Base-by-base conservation (phyloP, 2,888 invertebrate genomes). In the Lamellibrachia satsuma region DNA sequence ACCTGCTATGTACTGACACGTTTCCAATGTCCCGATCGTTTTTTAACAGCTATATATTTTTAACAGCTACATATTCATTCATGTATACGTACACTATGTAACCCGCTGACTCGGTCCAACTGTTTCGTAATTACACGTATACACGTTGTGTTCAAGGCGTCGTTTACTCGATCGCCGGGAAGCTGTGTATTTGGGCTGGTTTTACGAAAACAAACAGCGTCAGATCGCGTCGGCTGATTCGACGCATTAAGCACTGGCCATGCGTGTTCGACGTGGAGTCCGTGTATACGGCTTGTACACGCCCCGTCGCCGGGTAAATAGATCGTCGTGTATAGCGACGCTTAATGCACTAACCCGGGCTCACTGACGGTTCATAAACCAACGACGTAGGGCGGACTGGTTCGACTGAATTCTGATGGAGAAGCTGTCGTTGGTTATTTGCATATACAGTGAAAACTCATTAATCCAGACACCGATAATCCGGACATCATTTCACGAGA, bases 111-210 rank as follows among this genome's bases (percentile, higher is more conserved):
- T 75, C 75, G n/a, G 75, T 75, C 75, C 75, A 4, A 75, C 75
- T 15, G 75, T 75, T 75, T 75, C 22, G 22, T 75, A 75, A 75
- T 75, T 15, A 15, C 75, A 15, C 15, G 75, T 75, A n/a, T 15
- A 15, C 22, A n/a, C 22, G 75, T 75, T n/a, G 22, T 15, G 22
- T n/a, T 6, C 6, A 22, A 15, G 75, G 3, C 75, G 75, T 2
- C 75, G 75, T 75, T 75, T 75, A 75, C 75, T 75, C 75, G 75
- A 75, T 75, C 75, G 75, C 75, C 75, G 75, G 15, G 75, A 75
- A 75, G n/a, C 75, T 75, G 75, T 75, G 75, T 75, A 75, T 75
- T 75, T 75, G 75, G 75, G 22, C 75, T 22, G 75, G n/a, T 75
- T 75, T 75, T 75, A 75, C 75, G 75, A 75, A 75, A 75, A 75